Conservation (phyloP, 2,888 invertebrate genomes). For the Mesochorus sp. region DNA sequence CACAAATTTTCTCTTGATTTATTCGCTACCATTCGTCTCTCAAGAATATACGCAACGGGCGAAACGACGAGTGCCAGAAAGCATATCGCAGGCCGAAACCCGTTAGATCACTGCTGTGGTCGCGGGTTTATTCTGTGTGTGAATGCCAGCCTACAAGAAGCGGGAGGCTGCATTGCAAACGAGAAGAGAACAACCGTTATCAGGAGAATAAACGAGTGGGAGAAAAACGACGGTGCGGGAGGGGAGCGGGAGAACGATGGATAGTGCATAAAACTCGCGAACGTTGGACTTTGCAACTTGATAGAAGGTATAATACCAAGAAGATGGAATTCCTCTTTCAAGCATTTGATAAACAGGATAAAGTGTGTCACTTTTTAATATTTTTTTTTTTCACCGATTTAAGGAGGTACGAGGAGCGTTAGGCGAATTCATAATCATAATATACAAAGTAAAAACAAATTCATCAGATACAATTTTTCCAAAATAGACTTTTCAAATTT, state of each 20-base stretch:
- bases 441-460: no score
- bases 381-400: no score
- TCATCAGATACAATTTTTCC: no score
- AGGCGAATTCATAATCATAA: no score
- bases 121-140: background rate
- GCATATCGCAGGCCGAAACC: background rate
- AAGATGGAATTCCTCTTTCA: no score
- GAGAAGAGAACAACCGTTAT: conserved; percentile 42
- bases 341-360: no score
- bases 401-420: no score
- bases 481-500: no score
- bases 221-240: background rate
- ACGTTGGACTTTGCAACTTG: background rate
- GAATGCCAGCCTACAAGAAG: background rate
- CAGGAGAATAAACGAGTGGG: conserved; percentile 33
- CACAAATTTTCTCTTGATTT: background rate
- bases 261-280: background rate
- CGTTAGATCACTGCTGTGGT: conserved; percentile 1
- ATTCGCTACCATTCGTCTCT: background rate
- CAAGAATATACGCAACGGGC: background rate
- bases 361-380: background rate
- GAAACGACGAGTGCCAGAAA: background rate
- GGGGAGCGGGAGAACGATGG: background rate
- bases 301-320: background rate
- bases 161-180: background rate